Conservation (phyloP, 2,888 invertebrate genomes). For the Dioctria linearis region DNA sequence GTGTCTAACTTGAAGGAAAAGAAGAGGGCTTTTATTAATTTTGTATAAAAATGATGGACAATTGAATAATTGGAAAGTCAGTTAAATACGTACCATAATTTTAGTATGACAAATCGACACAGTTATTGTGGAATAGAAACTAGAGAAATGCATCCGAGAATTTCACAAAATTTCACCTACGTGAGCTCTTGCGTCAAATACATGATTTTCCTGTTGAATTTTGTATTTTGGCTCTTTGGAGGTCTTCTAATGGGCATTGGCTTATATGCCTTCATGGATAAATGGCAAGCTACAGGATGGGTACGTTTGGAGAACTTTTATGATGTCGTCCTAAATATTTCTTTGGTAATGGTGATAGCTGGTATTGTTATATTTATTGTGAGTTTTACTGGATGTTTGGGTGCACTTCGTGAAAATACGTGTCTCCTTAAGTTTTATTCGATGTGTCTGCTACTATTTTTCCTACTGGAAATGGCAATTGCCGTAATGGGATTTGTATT, state of each 20-base stretch:
- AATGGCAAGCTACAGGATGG: conserved; percentile 90
- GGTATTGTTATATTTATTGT: conserved; percentile 94
- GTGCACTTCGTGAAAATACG: conserved; percentile 84
- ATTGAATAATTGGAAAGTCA: not conserved
- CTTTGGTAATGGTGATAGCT: conserved; percentile 89
- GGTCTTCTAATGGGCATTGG: conserved; percentile 90
- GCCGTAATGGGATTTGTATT: conserved; percentile 95
- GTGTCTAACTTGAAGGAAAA: not conserved
- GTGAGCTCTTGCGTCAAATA: conserved; percentile 70
- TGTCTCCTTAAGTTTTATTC: conserved; percentile 94
- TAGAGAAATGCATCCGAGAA: conserved; percentile 65
- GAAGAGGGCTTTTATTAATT: not conserved
- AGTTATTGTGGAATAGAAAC: conserved; percentile 54
- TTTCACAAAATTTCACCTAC: conserved; percentile 70
- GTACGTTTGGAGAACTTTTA: conserved; percentile 88
- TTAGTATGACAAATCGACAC: conserved; percentile 55
- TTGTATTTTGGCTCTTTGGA: conserved; percentile 84
- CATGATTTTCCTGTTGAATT: conserved; percentile 70
- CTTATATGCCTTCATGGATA: conserved; percentile 92
- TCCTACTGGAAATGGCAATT: conserved; percentile 91
- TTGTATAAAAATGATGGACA: too few species aligned
- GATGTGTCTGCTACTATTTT: conserved; percentile 87
- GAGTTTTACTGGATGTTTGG: conserved; percentile 94
- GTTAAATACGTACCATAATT: not conserved
- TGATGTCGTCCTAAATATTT: conserved; percentile 91